These are phyloP conservation scores for Brachypodius melanocephalos DNA, from an alignment of 2,113 vertebrate species.

Conservation along the genomic window DNA sequence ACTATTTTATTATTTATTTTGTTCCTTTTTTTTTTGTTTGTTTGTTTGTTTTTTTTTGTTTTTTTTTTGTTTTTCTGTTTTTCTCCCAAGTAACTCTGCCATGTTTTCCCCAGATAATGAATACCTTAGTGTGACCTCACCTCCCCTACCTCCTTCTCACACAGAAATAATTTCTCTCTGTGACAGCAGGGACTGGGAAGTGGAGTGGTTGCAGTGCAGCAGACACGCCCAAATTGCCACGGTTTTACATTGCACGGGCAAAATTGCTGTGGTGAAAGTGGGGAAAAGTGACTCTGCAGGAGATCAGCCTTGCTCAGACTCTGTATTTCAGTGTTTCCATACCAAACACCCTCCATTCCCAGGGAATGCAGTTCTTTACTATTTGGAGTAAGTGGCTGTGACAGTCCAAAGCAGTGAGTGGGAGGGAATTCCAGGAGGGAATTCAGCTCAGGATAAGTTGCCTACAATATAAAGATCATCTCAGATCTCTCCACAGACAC, in stretches of 20 bases:
- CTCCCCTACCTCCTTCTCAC: neutral
- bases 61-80: neutral
- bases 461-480: neutral
- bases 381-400: neutral
- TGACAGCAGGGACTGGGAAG: neutral
- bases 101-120: neutral
- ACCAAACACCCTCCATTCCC: neutral
- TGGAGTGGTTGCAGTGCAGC: neutral
- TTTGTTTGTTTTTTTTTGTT: too few species aligned
- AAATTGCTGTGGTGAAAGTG: accelerated
- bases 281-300: neutral
- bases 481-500: neutral
- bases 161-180: neutral
- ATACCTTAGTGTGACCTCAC: neutral
- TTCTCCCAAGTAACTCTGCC: neutral
- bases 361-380: neutral
- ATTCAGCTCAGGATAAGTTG: neutral
- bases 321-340: neutral
- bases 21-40: neutral
- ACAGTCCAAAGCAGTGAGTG: neutral
- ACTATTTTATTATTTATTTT: neutral
- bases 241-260: neutral
- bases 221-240: neutral
- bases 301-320: neutral
- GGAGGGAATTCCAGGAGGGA: neutral